These are phyloP conservation scores for Neolamprologus toae DNA, from an alignment of 2,113 vertebrate genomes.

Conservation along the genomic window DNA sequence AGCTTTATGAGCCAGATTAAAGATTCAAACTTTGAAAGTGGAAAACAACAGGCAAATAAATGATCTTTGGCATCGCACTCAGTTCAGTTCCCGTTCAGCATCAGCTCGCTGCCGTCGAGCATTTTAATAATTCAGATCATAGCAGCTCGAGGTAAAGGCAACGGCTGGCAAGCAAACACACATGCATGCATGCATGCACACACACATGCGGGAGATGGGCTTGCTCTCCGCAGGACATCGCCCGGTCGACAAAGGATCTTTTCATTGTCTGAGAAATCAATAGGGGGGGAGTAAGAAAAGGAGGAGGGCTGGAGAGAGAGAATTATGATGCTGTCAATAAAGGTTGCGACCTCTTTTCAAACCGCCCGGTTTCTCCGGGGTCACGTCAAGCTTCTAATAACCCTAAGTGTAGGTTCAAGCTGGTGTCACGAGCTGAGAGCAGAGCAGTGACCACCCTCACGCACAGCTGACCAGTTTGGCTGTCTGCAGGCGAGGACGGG, in stretches of 20 bases:
- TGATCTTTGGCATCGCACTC: neutral
- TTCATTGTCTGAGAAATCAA: slow-evolving; percentile 57
- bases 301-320: slow-evolving; percentile 33
- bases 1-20: neutral
- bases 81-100: neutral
- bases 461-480: neutral
- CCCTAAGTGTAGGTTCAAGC: slow-evolving; percentile 46
- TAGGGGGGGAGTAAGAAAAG: slow-evolving; percentile 21
- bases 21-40: neutral
- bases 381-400: slow-evolving; percentile 46
- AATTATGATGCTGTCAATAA: slow-evolving; percentile 67
- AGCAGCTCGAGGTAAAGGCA: slow-evolving; percentile 12
- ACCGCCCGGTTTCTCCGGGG: slow-evolving; percentile 27
- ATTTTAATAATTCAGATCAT: slow-evolving; percentile 42
- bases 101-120: neutral
- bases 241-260: slow-evolving; percentile 47
- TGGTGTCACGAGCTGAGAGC: neutral
- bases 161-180: neutral
- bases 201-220: neutral
- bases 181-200: neutral
- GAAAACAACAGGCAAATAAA: neutral
- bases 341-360: slow-evolving; percentile 58
- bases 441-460: neutral
- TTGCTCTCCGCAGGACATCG: slow-evolving; percentile 33
- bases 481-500: neutral